Evolutionary conservation across 2,888 invertebrate genomes (phyloP).

Genomic region (Arrhopalites spinosus): DNA sequence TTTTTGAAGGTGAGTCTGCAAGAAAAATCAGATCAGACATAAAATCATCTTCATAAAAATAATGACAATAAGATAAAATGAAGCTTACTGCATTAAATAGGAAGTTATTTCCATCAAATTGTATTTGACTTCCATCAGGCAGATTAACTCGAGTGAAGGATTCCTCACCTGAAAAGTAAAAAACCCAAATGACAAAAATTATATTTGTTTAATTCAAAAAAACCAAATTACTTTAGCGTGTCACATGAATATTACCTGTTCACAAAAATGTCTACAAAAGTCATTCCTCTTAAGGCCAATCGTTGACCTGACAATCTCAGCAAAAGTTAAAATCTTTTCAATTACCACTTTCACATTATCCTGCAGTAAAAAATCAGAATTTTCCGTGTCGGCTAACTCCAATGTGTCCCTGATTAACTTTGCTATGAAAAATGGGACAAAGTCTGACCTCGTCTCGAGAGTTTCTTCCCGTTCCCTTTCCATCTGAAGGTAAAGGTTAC

Average conservation of each 20-base stretch:
- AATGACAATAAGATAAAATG: too few species aligned
- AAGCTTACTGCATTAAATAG: conserved; percentile 50
- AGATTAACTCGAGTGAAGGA: conserved; percentile 50
- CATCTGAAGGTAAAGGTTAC: conserved; percentile 40
- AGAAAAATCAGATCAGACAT: too few species aligned
- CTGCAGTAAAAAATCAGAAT: conserved; percentile 4
- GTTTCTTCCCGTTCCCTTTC: conserved; percentile 41
- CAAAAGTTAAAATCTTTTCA: conserved; percentile 29
- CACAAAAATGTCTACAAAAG: conserved; percentile 34
- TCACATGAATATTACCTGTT: conserved; percentile 26
- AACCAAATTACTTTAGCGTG: too few species aligned
- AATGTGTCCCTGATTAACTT: conserved; percentile 18
- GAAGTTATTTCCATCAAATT: conserved; percentile 38
- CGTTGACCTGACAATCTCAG: conserved; percentile 7
- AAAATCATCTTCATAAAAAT: too few species aligned
- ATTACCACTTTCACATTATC: background rate
- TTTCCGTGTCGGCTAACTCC: background rate
- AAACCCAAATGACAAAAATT: background rate
- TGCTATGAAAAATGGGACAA: conserved; percentile 25
- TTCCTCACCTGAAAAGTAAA: conserved; percentile 43
- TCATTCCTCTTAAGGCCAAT: conserved; percentile 15
- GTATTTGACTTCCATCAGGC: conserved; percentile 44
- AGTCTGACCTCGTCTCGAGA: conserved; percentile 21
- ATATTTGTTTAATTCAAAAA: too few species aligned
- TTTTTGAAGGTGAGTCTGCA: background rate